phyloP scores from a whole-genome alignment of 2,113 vertebrate species.

The Vidua macroura region DNA sequence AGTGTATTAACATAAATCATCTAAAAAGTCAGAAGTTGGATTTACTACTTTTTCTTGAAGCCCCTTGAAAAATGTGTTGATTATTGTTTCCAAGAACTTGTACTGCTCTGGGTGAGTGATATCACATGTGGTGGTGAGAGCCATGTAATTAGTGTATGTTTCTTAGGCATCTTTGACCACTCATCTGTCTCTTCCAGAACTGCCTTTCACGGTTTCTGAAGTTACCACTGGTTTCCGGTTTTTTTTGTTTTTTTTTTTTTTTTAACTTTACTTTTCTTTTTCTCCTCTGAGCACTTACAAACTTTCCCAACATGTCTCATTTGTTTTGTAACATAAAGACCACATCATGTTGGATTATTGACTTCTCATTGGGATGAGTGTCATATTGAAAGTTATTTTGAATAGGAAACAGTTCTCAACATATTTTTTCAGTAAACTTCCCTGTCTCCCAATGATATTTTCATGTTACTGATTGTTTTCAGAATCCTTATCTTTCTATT shows the following conservation, averaged over 20 bases:
- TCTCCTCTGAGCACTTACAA: neutral
- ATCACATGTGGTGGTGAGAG: slow-evolving; percentile 28
- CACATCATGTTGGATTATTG: neutral
- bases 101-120: slow-evolving; percentile 5
- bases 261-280: rapidly evolving
- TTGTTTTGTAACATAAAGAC: neutral
- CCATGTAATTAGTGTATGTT: slow-evolving; percentile 9
- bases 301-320: neutral
- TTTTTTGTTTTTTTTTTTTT: neutral
- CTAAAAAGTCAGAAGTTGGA: neutral
- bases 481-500: neutral
- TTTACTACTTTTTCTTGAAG: slow-evolving; percentile 18
- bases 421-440: neutral
- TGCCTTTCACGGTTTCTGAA: slow-evolving; percentile 3
- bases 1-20: slow-evolving; percentile 13
- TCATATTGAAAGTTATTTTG: neutral
- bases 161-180: neutral
- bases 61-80: slow-evolving; percentile 18
- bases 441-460: neutral
- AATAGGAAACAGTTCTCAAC: neutral
- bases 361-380: neutral
- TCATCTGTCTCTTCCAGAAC: neutral
- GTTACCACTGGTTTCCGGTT: neutral
- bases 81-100: neutral
- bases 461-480: neutral